Percentiles rank a stretch among this genome's conserved stretches.
These are phyloP conservation scores for Phymastichus coffea DNA, from an alignment of 1,140 invertebrate genomes.

Conservation along the genomic window DNA sequence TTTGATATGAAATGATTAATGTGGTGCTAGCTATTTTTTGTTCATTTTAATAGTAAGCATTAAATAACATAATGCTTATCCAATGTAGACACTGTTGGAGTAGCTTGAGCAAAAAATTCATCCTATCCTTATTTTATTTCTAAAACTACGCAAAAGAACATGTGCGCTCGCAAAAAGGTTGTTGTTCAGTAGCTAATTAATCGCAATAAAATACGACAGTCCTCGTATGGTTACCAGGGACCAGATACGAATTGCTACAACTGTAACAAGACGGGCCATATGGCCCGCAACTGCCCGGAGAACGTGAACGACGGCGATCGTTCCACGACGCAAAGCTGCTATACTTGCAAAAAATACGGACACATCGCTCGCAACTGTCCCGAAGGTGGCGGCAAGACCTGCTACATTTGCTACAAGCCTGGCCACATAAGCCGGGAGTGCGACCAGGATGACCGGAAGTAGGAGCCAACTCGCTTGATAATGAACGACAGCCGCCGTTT, in stretches of 20 bases:
- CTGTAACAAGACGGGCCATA: constrained; percentile 86
- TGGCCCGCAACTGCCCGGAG: constrained; percentile 82
- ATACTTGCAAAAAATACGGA: constrained; percentile 85
- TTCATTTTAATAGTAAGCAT: too few relatives aligned
- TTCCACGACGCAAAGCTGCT: constrained; percentile 67
- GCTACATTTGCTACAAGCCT: constrained; percentile 85
- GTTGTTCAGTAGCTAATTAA: too few relatives aligned
- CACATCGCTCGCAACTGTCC: constrained; percentile 89
- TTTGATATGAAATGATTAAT: too few relatives aligned
- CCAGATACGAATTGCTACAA: constrained; percentile 83
- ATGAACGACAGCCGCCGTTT: constrained; percentile 46
- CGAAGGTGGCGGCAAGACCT: constrained; percentile 75
- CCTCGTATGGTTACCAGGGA: constrained; percentile 48
- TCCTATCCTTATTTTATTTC: too few relatives aligned
- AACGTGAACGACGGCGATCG: constrained; percentile 52
- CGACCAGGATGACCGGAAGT: constrained; percentile 72
- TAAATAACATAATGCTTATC: too few relatives aligned
- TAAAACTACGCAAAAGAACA: too few relatives aligned
- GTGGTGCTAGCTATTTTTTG: too few relatives aligned
- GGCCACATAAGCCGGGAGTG: constrained; percentile 90
- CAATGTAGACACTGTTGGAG: too few relatives aligned
- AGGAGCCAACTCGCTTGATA: constrained; percentile 53
- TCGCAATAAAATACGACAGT: too few relatives aligned
- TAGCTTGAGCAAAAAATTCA: too few relatives aligned
- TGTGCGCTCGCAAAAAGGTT: too few relatives aligned